Base-by-base conservation (phyloP, 92 coral and sea anemone genomes). In the Palythoa grandiflora region DNA sequence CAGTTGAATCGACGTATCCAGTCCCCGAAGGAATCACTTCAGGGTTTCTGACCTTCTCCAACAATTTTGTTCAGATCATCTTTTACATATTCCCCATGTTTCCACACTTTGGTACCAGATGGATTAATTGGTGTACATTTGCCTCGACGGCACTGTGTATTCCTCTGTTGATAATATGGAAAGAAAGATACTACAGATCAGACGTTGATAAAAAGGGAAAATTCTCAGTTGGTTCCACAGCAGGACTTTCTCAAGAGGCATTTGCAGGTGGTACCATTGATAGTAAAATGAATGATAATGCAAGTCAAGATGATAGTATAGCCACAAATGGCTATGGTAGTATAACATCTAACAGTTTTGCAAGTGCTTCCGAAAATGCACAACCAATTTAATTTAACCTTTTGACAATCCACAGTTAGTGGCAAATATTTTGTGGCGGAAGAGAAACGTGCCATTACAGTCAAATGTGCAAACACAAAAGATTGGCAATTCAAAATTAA, bases 1-100 rank as follows among this genome's bases (percentile, higher is more conserved):
- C 93, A 0, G 98, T 96, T 19, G 98, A 96, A 83, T 94, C 97
- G 63, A 94, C 98, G 0, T 96, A 94, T 88, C 98, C 98, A 1
- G 95, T 96, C 1, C 95, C 98, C 0, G 98, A 96, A 72, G 98
- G 98, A 73, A 96, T 96, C 51, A 90, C 98, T 0, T 90, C 98
- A 0, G 98, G 98, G 7, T 95, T 94, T 50, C 79, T 93, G 20
- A 96, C 98, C 12, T 96, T 94, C 77, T 94, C 97, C 20, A 96
- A 96, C 37, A 96, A 96, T 84, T 96, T 96, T 77, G 74, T 94
- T 54, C 98, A 96, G 91, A 88, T 95, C n/a, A 70, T 96, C 40
- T 96, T 96, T 52, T 94, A 94, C 85, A 92, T 94, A 6, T 93
- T 96, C 38, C 98, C 98, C 10, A 90, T 96, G 95, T 68, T 95